phyloP scores from a whole-genome alignment of 2,113 vertebrate genomes.

The Pterocles orientalis region DNA sequence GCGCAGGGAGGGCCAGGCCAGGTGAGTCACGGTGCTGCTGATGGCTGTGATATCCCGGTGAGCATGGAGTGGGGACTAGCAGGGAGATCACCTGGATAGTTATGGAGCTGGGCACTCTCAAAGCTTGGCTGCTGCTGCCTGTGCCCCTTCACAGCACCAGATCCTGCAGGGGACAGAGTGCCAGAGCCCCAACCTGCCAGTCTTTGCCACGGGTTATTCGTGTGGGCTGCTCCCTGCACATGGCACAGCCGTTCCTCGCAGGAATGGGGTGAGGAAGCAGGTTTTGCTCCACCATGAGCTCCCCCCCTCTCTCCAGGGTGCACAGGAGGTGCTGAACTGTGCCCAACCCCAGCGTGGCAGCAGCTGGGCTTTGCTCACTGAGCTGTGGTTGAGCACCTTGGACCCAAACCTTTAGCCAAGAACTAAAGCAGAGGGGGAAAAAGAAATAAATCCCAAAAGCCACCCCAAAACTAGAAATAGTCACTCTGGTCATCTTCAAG shows the following conservation, averaged over 20 bases:
- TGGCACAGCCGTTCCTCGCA: rapidly evolving
- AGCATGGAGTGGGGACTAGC: neutral
- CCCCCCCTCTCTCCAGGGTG: neutral
- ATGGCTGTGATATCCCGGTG: neutral
- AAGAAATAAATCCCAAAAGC: neutral
- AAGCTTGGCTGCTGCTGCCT: neutral
- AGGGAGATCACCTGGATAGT: neutral
- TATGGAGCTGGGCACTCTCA: neutral
- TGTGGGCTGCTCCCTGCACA: neutral
- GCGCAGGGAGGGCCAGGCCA: neutral
- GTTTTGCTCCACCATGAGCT: rapidly evolving
- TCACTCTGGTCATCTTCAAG: neutral
- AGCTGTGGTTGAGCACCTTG: rapidly evolving
- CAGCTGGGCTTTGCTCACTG: neutral
- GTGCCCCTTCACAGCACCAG: neutral
- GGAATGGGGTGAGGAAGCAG: neutral
- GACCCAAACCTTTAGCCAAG: neutral
- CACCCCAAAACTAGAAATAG: neutral
- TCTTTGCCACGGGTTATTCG: neutral
- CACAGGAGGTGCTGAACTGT: neutral
- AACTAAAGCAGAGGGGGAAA: neutral
- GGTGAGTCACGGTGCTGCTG: constrained; percentile 22
- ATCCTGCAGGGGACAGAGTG: neutral
- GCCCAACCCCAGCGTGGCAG: neutral
- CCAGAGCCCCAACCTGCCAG: rapidly evolving